Evolutionary conservation across 2,797 vertebrate genomes (phyloP).

Genomic region (Coendou prehensilis): DNA sequence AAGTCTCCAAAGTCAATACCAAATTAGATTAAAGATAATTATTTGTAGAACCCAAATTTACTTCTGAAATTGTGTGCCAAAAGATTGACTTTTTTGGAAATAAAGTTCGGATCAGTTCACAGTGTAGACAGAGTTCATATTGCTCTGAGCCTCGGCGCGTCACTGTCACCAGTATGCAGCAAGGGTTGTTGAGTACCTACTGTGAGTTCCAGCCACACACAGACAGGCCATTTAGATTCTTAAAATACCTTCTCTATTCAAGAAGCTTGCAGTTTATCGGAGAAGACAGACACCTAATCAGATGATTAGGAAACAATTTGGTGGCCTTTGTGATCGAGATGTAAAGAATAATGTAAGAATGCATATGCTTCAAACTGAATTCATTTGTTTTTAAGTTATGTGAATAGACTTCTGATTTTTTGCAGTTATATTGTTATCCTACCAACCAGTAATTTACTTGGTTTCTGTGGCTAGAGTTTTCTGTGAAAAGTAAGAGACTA

Average conservation of each 20-base stretch:
- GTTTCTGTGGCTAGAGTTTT: neutral
- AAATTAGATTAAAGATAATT: conserved; percentile 63
- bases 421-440: neutral
- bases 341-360: neutral
- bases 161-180: neutral
- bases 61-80: conserved; percentile 32
- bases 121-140: neutral
- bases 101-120: neutral
- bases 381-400: conserved; percentile 18
- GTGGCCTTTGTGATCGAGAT: neutral
- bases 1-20: conserved; percentile 20
- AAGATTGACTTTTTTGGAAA: neutral
- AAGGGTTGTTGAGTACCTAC: neutral
- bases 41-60: conserved; percentile 4
- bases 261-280: neutral
- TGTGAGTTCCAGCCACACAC: neutral
- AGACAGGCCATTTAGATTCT: neutral
- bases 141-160: neutral
- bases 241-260: neutral
- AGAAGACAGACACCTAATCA: neutral
- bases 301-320: conserved; percentile 8
- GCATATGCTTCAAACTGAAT: conserved; percentile 20
- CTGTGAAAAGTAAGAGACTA: neutral
- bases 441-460: neutral
- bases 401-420: neutral